Percentiles rank a stretch among this genome's conserved stretches.
These are phyloP conservation scores for Styela clava DNA, from an alignment of 23 tunicate species.

Conservation along the genomic window DNA sequence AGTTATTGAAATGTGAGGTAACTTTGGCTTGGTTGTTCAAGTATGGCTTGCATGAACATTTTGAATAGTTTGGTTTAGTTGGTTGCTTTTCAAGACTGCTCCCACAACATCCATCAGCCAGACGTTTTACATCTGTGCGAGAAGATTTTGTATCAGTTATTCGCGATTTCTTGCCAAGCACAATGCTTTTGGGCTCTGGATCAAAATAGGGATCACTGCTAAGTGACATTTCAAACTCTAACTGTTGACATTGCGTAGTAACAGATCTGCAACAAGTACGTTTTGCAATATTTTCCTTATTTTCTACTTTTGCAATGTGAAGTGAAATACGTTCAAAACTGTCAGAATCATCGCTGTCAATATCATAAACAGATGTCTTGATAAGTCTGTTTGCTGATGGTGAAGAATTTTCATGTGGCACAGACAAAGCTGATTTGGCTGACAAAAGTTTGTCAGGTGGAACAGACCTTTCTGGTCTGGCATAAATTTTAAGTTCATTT, in stretches of 20 bases:
- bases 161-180: slow-evolving; percentile 2
- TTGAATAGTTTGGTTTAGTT: neutral
- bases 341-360: slow-evolving; percentile 5
- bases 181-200: slow-evolving; percentile 90
- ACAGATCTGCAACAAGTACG: neutral
- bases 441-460: neutral
- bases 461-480: neutral
- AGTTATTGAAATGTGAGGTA: no score
- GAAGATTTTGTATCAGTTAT: neutral
- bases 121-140: no score
- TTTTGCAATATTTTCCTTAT: slow-evolving; percentile 10
- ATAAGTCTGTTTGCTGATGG: neutral
- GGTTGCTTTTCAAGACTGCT: neutral
- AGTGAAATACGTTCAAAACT: neutral
- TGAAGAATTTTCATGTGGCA: neutral
- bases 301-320: neutral
- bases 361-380: neutral
- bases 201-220: slow-evolving; percentile 66
- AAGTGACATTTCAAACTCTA: neutral
- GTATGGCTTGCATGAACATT: neutral
- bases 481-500: no score
- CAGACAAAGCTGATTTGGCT: neutral
- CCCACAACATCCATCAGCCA: neutral
- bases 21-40: neutral
- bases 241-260: neutral